Base-by-base conservation (phyloP, 2,113 vertebrate species). In the Barbus barbus region DNA sequence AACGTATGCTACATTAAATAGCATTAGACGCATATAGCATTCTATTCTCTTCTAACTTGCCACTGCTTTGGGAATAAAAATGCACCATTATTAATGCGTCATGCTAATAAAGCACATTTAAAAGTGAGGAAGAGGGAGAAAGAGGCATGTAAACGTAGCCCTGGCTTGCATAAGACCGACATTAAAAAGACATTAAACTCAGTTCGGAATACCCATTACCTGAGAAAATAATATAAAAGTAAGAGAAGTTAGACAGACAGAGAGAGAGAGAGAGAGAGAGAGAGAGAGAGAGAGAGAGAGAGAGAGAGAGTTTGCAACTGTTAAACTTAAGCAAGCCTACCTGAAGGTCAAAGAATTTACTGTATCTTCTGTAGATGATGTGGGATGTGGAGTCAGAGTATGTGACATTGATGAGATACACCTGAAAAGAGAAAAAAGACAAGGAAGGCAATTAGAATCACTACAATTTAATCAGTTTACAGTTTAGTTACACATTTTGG, bases 261-360 rank as follows among this genome's bases (percentile, higher is more conserved):
- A 51, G 6, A 65, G 26, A 69, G 14, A 41, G 48, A 51, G 6
- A 65, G 26, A 69, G 14, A 73, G 41, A 71, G 18, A 11, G 33
- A 41, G 9, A 38, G 48, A 51, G 6, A 65, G 26, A 69, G 14
- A 41, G n/a, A 73, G 41, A 71, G 18, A 11, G 33, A 41, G 9
- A 38, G 48, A 51, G 6, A 65, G 26, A 69, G 14, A 41, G n/a
- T 12, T 38, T 5, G 9, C 20, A 60, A 26, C 3, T 44, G 77
- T 12, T 58, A 78, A 79, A 79, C 58, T 11, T 63, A 20, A 26
- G 14, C 11, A 46, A 74, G 16, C 74, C 94, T 95, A 98, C 98
- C 97, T 99, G 98, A 87, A 99, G 94, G 94, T 99, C 98, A 90
- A 99, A 99, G 94, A 99, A 99, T 90, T 98, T 99, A 96, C 98